Conservation (phyloP, 1,140 invertebrate genomes). For the Artemia franciscana region DNA sequence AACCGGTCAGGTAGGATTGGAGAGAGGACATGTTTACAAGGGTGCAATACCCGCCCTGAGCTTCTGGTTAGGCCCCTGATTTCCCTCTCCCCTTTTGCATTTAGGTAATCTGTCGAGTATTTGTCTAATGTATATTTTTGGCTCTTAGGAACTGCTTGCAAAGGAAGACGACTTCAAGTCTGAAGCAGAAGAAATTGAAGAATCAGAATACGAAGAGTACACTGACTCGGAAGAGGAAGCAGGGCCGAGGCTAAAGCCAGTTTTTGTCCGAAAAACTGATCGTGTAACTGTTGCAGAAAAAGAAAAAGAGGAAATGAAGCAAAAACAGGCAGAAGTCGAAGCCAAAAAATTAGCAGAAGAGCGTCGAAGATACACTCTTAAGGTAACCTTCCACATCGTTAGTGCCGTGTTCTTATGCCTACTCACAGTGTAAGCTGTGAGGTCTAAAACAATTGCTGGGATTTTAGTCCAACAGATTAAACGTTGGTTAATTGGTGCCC, state of each 20-base stretch:
- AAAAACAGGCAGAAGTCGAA: constrained; percentile 58
- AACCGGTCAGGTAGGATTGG: no score
- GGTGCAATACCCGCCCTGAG: no score
- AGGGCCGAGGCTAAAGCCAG: constrained; percentile 72
- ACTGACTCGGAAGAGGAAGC: constrained; percentile 66
- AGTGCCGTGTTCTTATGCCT: no score
- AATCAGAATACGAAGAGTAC: constrained; percentile 61
- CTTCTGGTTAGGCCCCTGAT: no score
- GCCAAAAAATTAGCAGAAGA: constrained; percentile 56
- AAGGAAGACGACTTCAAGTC: constrained; percentile 39
- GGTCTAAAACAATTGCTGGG: no score
- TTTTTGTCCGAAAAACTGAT: constrained; percentile 86
- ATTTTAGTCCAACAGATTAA: no score
- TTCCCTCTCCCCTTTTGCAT: no score
- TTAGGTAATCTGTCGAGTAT: no score
- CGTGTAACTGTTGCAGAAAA: constrained; percentile 83
- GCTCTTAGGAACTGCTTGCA: constrained; percentile 27
- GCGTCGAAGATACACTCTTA: constrained; percentile 50
- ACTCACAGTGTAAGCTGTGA: no score
- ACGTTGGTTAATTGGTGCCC: no score
- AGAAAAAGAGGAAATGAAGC: constrained; percentile 59
- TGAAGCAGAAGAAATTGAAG: constrained; percentile 43
- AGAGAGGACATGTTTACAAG: no score
- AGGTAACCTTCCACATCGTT: constrained; percentile 30
- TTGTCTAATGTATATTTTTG: no score